Evolutionary conservation across 1,140 invertebrate genomes (phyloP), one percentile per base, ranked within the genome.

Genomic region (Drosophila sproati): DNA sequence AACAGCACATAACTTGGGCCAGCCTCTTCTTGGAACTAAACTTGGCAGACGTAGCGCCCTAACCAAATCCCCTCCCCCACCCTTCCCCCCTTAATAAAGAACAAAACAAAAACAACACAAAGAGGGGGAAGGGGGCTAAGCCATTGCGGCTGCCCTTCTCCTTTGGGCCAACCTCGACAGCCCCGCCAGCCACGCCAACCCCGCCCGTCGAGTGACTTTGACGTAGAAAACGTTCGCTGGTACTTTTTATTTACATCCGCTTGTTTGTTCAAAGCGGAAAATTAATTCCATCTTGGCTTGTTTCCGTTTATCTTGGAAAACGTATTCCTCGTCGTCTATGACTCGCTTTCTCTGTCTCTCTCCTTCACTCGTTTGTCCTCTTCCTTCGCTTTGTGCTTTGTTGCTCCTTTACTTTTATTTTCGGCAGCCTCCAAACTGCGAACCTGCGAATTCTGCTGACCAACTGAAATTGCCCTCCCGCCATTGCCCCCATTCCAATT

Each of bases 201-300:
- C 47, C 60, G 20, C 10, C 7, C 12, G 29, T 35, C 48, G 45
- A 61, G 45, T 34, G 70, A 69, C 66, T 82, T 80, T 80, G 73
- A 74, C 72, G 60, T 45, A 55, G 73, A 72, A 73, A 67, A 71
- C 73, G 73, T 67, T 77, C 60, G 69, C 73, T 79, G 63, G 74
- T 73, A 62, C 67, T 91, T 87, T 91, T 91, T 91, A 91, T 91
- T 91, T 91, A 91, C 89, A 86, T 91, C 89, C 89, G 89, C 89
- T 91, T 91, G 89, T 91, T 91, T 91, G 89, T 91, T 89, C 89
- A 89, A 91, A 91, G 89, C 89, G 89, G 89, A 91, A 91, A 91
- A 91, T 91, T 91, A 91, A 91, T 91, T 91, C 89, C 89, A 91
- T 91, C 89, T 91, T 91, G 85, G 89, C 89, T 91, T 86, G 89